Evolutionary conservation across 2,797 vertebrate species (phyloP).

Genomic region (Agapornis canus): DNA sequence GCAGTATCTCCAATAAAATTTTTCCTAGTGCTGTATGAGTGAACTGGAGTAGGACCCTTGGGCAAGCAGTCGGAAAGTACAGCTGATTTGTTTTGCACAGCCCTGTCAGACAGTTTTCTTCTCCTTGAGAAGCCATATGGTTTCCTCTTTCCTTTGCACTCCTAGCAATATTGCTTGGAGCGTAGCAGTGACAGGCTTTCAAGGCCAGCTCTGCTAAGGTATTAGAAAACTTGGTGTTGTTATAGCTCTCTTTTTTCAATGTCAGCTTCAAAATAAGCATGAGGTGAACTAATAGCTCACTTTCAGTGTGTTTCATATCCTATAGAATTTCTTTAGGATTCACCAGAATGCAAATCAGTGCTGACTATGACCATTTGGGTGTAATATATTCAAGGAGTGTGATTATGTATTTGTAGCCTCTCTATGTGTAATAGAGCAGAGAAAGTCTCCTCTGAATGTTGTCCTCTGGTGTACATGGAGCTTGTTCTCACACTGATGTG

Average conservation of each 20-base stretch:
- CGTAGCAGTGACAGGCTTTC: neutral
- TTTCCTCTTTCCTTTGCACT: neutral
- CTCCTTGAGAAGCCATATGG: rapidly evolving
- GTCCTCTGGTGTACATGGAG: neutral
- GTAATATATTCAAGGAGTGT: neutral
- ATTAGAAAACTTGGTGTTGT: neutral
- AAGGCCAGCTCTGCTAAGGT: neutral
- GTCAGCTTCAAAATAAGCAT: neutral
- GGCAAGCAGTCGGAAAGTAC: neutral
- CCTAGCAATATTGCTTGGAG: neutral
- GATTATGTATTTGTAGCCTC: neutral
- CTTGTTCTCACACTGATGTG: neutral
- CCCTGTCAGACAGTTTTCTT: neutral
- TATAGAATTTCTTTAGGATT: neutral
- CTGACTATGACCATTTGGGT: neutral
- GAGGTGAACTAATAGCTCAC: neutral
- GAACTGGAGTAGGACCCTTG: neutral
- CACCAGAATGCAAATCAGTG: neutral
- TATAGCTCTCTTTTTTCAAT: neutral
- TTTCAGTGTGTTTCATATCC: neutral
- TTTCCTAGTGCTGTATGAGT: neutral
- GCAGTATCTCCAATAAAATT: neutral
- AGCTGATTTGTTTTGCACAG: neutral
- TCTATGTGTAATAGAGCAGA: neutral
- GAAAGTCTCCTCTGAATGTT: neutral